These are phyloP conservation scores for Hydroisotoma schaefferi DNA, from an alignment of 2,888 invertebrate genomes.

Conservation along the genomic window DNA sequence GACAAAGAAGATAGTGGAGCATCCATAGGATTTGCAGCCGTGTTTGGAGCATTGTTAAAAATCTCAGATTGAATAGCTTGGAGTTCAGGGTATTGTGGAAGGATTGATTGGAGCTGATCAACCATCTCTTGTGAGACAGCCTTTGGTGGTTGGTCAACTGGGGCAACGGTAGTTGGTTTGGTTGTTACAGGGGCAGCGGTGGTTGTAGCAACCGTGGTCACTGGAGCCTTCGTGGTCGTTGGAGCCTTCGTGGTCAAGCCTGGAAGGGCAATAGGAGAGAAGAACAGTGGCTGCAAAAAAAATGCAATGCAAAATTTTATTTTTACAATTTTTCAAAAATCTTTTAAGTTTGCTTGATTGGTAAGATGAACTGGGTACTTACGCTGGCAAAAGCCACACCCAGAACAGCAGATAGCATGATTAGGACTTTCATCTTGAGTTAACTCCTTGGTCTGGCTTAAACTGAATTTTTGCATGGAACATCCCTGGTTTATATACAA, in stretches of 20 bases:
- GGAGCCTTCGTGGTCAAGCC: constrained; percentile 10
- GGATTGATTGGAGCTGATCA: not conserved
- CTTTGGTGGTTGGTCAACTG: no score
- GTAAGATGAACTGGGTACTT: constrained; percentile 1
- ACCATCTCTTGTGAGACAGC: no score
- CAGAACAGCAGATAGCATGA: constrained; percentile 27
- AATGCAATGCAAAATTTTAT: constrained; percentile 1
- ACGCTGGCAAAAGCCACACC: constrained; percentile 26
- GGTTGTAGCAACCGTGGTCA: not conserved
- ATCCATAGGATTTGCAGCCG: no score
- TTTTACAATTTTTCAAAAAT: not conserved
- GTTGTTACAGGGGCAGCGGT: constrained; percentile 9
- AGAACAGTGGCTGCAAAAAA: not conserved
- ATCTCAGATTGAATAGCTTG: not conserved
- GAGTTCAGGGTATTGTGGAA: not conserved
- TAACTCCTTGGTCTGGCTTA: no score
- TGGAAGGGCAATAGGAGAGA: not conserved
- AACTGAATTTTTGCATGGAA: no score
- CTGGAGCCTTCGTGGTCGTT: constrained; percentile 1
- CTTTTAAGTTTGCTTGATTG: not conserved
- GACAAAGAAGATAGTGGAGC: no score
- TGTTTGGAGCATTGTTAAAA: no score
- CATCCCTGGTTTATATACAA: no score
- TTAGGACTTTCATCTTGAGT: constrained; percentile 25
- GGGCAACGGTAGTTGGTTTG: not conserved